A percentile compares a stretch with the other conserved stretches of the same genome.
Evolutionary conservation across 1,140 invertebrate genomes (phyloP).

Genomic region (Planococcus citri): DNA sequence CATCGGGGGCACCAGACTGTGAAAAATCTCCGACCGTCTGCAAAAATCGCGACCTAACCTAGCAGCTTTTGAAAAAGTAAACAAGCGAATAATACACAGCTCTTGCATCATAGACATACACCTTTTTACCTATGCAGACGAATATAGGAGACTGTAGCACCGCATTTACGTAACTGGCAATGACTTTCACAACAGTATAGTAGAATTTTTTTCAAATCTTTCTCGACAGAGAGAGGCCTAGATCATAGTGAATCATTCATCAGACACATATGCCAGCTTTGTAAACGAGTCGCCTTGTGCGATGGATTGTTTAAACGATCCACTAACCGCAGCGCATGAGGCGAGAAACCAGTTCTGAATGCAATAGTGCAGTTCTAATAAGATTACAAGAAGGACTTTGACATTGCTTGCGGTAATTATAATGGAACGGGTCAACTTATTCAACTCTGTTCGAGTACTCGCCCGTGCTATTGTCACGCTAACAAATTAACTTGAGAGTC

Average conservation of each 20-base stretch:
- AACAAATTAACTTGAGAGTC: no score
- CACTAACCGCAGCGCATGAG: neutral
- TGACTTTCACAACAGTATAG: conserved; percentile 6
- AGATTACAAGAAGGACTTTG: neutral
- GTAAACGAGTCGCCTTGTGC: neutral
- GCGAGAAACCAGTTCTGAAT: neutral
- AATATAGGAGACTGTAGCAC: neutral
- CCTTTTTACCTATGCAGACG: no score
- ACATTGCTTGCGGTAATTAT: neutral
- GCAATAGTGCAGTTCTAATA: neutral
- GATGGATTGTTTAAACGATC: neutral
- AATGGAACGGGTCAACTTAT: no score
- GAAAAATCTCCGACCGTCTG: no score
- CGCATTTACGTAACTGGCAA: conserved; percentile 1
- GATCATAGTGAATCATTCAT: neutral
- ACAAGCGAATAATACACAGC: no score
- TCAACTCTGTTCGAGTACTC: no score
- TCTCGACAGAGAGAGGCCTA: neutral
- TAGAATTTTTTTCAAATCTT: neutral
- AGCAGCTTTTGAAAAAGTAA: no score
- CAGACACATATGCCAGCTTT: neutral
- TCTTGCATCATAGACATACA: no score
- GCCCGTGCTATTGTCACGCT: no score
- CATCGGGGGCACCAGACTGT: no score
- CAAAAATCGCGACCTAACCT: no score